phyloP scores from a whole-genome alignment of 1,140 invertebrate genomes.

The Bombus pascuorum region DNA sequence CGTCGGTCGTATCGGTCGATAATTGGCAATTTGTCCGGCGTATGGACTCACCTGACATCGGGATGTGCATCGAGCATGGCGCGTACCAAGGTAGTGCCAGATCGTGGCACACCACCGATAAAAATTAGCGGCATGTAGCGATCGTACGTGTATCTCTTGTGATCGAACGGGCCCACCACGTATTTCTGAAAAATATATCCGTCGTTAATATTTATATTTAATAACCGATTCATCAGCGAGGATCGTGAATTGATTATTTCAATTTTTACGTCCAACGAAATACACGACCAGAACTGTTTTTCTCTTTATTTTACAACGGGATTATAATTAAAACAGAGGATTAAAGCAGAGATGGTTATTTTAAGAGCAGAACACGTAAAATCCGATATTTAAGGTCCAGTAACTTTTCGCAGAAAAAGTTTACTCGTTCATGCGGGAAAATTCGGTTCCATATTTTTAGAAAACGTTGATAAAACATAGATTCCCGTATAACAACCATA shows the following conservation, averaged over 20 bases:
- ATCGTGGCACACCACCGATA: slow-evolving; percentile 98
- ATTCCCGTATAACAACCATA: not conserved
- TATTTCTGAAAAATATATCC: slow-evolving; percentile 83
- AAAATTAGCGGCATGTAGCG: slow-evolving; percentile 96
- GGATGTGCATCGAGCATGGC: slow-evolving; percentile 99
- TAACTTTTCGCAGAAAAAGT: slow-evolving; percentile 1
- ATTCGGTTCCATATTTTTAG: slow-evolving; percentile 1
- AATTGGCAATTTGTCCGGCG: slow-evolving; percentile 36
- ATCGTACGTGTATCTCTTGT: slow-evolving; percentile 88
- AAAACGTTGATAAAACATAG: not conserved
- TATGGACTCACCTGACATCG: slow-evolving; percentile 88
- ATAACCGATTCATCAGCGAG: not conserved
- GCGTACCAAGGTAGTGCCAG: slow-evolving; percentile 97
- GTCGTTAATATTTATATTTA: not conserved
- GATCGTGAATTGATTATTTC: not conserved
- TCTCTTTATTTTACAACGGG: not conserved
- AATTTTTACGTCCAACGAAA: not conserved
- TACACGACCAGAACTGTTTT: not conserved
- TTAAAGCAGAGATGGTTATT: not conserved
- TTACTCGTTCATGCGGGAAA: not conserved
- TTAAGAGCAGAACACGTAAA: not conserved
- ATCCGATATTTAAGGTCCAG: not conserved
- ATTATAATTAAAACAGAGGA: not conserved
- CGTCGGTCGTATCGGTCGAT: slow-evolving; percentile 18
- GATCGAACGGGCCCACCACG: slow-evolving; percentile 84